These are phyloP conservation scores for Iguana delicatissima DNA, from an alignment of 2,797 vertebrate species.

Conservation along the genomic window DNA sequence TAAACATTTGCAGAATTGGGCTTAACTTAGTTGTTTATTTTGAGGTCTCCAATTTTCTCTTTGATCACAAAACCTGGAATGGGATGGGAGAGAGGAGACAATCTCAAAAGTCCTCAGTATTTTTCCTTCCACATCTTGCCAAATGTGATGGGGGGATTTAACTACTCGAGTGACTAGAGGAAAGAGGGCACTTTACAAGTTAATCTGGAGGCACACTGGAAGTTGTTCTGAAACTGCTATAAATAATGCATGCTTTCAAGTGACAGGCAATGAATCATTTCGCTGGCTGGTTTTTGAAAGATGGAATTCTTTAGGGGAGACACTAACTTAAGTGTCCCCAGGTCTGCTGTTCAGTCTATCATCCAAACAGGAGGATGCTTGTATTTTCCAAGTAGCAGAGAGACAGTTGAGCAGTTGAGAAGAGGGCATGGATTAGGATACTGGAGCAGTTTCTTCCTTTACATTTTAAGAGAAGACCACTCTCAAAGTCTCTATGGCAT, in stretches of 20 bases:
- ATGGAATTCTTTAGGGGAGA: conserved; percentile 25
- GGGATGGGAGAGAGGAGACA: neutral
- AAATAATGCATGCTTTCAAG: conserved; percentile 43
- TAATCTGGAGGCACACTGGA: conserved; percentile 7
- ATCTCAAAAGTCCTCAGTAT: neutral
- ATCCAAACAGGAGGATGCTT: conserved; percentile 2
- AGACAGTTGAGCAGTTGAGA: neutral
- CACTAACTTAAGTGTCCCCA: conserved; percentile 11
- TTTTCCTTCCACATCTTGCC: neutral
- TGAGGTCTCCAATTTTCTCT: neutral
- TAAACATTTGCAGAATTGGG: conserved; percentile 20
- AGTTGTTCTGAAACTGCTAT: conserved; percentile 30
- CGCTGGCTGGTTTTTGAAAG: conserved; percentile 26
- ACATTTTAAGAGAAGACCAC: neutral
- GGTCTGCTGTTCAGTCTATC: neutral
- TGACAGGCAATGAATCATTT: conserved; percentile 26
- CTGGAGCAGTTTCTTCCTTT: neutral
- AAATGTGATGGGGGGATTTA: neutral
- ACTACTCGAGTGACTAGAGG: neutral
- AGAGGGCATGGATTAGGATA: neutral
- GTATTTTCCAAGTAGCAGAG: neutral
- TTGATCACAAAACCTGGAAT: neutral
- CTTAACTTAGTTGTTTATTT: conserved; percentile 12
- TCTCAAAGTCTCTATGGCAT: neutral
- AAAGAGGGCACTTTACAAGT: conserved; percentile 17